phyloP scores from a whole-genome alignment of 1,140 invertebrate species.

The Teleopsis dalmanni region DNA sequence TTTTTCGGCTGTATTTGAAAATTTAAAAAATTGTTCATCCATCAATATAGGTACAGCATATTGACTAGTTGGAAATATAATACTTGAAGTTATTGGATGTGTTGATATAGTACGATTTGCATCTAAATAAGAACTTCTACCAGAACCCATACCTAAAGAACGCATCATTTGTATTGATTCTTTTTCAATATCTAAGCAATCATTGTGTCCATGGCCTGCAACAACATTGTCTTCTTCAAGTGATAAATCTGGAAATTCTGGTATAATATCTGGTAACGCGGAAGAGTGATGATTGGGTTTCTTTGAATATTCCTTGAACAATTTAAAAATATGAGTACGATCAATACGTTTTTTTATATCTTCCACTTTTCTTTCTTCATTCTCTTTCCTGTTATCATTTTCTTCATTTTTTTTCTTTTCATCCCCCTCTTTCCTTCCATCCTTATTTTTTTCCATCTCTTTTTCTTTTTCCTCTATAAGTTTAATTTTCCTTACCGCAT shows the following conservation, averaged over 20 bases:
- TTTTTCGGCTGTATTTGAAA: too few relatives aligned
- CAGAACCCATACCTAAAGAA: slow-evolving; percentile 26
- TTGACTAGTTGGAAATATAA: slow-evolving; percentile 3
- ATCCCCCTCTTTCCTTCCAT: too few relatives aligned
- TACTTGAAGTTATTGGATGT: slow-evolving; percentile 5
- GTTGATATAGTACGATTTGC: slow-evolving; percentile 10
- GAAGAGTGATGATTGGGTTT: too few relatives aligned
- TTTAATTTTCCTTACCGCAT: neutral
- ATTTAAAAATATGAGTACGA: too few relatives aligned
- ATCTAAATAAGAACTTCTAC: slow-evolving; percentile 9
- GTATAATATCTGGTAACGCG: too few relatives aligned
- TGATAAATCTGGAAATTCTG: too few relatives aligned
- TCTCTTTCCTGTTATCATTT: neutral
- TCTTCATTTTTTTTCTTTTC: neutral
- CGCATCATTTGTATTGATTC: slow-evolving; percentile 35
- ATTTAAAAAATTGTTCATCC: slow-evolving; percentile 11
- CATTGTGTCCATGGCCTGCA: too few relatives aligned
- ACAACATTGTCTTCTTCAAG: too few relatives aligned
- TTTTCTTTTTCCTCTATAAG: too few relatives aligned
- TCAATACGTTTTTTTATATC: too few relatives aligned
- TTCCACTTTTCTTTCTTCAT: slow-evolving; percentile 12
- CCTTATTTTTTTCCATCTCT: too few relatives aligned
- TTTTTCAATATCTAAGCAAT: slow-evolving; percentile 19
- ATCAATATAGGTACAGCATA: slow-evolving; percentile 9
- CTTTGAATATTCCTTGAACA: too few relatives aligned